A percentile compares a stretch with the other conserved stretches of the same genome.
phyloP scores from a whole-genome alignment of 2,113 vertebrate species.

The Ranitomeya variabilis region DNA sequence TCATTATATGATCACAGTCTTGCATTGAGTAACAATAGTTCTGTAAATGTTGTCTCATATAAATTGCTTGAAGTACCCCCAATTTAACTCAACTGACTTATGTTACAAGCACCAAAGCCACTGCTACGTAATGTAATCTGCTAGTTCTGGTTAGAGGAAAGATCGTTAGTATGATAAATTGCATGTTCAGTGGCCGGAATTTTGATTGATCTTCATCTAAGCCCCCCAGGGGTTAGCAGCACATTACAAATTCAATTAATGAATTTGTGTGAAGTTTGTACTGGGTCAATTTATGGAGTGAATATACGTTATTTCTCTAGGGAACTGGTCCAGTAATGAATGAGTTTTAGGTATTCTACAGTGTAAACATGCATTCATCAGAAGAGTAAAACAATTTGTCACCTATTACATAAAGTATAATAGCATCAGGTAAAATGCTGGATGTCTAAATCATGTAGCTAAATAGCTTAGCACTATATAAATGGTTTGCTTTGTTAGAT shows the following conservation, averaged over 20 bases:
- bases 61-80: background rate
- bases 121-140: conserved; percentile 6
- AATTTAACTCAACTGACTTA: background rate
- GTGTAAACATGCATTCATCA: conserved; percentile 18
- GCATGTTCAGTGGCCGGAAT: conserved; percentile 42
- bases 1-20: no score
- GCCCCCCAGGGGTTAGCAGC: conserved; percentile 17
- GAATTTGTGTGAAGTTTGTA: conserved; percentile 32
- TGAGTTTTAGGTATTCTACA: conserved; percentile 30
- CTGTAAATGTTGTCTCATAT: background rate
- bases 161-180: conserved; percentile 48
- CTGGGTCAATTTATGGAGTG: conserved; percentile 44
- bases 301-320: conserved; percentile 48
- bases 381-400: background rate
- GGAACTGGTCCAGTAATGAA: conserved; percentile 5
- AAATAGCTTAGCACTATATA: background rate
- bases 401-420: background rate
- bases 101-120: background rate
- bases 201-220: conserved; percentile 50
- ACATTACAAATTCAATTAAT: conserved; percentile 55
- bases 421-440: background rate
- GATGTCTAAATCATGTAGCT: background rate
- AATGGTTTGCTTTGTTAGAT: background rate
- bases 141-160: conserved; percentile 38
- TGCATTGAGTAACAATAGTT: no score